Conservation (phyloP, 2,113 vertebrate species). For the Laticauda laticaudata region DNA sequence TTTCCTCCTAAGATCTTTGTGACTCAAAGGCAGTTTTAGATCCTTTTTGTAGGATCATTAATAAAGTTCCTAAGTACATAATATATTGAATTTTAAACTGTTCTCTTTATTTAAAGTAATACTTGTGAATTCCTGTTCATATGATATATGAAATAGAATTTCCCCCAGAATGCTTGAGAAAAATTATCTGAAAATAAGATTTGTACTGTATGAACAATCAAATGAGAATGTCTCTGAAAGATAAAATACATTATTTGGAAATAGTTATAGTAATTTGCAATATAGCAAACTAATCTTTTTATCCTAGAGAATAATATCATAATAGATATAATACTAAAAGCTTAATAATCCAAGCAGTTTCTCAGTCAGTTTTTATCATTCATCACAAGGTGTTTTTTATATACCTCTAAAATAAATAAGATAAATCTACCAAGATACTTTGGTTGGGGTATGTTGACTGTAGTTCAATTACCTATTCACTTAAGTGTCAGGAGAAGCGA, state of each 20-base stretch:
- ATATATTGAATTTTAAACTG: background rate
- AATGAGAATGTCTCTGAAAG: background rate
- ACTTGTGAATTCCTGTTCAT: background rate
- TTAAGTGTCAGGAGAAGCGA: background rate
- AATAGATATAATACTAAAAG: background rate
- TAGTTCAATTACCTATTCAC: background rate
- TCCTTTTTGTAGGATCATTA: background rate
- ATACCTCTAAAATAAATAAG: background rate
- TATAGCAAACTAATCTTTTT: background rate
- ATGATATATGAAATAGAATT: background rate
- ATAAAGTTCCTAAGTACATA: background rate
- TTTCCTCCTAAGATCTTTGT: background rate
- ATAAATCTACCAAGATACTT: background rate
- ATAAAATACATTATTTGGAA: background rate
- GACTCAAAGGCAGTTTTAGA: background rate
- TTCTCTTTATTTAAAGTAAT: background rate
- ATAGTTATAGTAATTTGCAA: background rate
- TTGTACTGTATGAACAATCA: background rate
- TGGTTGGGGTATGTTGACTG: background rate
- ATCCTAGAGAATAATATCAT: background rate
- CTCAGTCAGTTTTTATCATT: background rate
- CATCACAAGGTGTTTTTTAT: background rate
- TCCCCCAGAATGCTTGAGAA: background rate
- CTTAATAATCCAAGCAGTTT: background rate
- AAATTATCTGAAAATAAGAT: background rate